Percentiles rank a stretch among this genome's conserved stretches.
Evolutionary conservation across 2,113 vertebrate species (phyloP).

Genomic region (Caranx ignobilis): DNA sequence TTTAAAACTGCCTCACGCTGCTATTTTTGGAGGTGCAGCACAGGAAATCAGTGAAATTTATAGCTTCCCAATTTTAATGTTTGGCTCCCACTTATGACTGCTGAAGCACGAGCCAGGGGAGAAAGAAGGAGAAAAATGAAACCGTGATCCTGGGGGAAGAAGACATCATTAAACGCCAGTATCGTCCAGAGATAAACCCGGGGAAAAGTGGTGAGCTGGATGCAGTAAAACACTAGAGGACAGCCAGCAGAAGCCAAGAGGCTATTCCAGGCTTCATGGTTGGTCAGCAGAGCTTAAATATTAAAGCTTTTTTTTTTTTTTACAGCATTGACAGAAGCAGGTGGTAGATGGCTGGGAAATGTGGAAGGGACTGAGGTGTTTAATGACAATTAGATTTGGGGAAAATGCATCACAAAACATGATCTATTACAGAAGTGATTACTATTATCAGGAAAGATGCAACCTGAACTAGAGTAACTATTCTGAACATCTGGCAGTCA

Average conservation of each 20-base stretch:
- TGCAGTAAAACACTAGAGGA: constrained; percentile 71
- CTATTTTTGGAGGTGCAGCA: constrained; percentile 47
- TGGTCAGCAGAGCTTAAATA: constrained; percentile 63
- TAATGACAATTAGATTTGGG: constrained; percentile 29
- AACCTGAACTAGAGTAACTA: not conserved
- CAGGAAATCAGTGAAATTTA: constrained; percentile 63
- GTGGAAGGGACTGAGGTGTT: constrained; percentile 12
- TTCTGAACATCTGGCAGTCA: not conserved
- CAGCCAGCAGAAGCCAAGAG: constrained; percentile 54
- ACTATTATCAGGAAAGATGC: not conserved
- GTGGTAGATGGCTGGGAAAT: constrained; percentile 9
- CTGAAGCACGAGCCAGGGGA: constrained; percentile 45
- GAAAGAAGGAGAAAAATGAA: constrained; percentile 55
- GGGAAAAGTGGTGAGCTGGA: constrained; percentile 57
- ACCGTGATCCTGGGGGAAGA: constrained; percentile 44
- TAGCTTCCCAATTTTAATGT: constrained; percentile 71
- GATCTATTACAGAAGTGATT: not conserved
- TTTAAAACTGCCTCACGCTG: constrained; percentile 36
- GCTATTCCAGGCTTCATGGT: constrained; percentile 49
- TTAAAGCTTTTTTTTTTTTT: constrained; percentile 28
- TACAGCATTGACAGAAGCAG: constrained; percentile 26
- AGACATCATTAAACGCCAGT: constrained; percentile 71
- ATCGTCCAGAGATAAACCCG: constrained; percentile 64
- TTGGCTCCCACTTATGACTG: constrained; percentile 57
- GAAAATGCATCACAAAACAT: constrained; percentile 11